Conservation (phyloP, 2,113 vertebrate genomes). For the Brevimyrus niger region DNA sequence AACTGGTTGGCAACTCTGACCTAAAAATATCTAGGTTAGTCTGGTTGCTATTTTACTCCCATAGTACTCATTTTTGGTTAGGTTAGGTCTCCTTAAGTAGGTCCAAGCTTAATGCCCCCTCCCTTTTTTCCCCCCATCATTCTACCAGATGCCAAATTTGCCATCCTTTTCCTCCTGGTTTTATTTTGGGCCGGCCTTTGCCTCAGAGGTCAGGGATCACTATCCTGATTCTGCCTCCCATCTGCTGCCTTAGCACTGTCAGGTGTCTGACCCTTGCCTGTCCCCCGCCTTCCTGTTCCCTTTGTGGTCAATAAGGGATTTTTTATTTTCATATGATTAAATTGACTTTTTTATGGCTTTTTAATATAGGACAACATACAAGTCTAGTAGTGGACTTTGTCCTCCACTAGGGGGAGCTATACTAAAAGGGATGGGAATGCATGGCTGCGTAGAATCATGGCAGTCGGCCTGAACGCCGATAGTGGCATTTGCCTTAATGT, state of each 20-base stretch:
- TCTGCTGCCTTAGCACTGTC: background rate
- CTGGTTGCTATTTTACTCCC: background rate
- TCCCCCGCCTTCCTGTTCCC: background rate
- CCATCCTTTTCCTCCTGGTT: background rate
- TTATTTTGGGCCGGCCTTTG: background rate
- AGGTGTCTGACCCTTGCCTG: background rate
- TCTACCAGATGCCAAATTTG: background rate
- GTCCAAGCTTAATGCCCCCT: background rate
- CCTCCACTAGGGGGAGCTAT: background rate
- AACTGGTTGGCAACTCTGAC: background rate
- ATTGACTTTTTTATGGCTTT: background rate
- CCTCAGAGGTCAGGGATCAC: background rate
- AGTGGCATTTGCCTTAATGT: background rate
- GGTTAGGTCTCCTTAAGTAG: background rate
- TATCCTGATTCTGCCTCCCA: background rate
- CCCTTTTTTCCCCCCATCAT: background rate
- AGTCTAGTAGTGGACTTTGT: background rate
- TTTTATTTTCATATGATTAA: background rate
- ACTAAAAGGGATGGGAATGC: background rate
- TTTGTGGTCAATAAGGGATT: background rate
- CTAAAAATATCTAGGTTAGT: constrained; percentile 8
- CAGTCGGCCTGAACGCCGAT: background rate
- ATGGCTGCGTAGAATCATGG: background rate
- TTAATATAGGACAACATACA: background rate
- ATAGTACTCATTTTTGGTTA: background rate